A percentile compares a stretch with the other conserved stretches of the same genome.
phyloP scores from a whole-genome alignment of 2,797 vertebrate genomes.

The Thunnus albacares region DNA sequence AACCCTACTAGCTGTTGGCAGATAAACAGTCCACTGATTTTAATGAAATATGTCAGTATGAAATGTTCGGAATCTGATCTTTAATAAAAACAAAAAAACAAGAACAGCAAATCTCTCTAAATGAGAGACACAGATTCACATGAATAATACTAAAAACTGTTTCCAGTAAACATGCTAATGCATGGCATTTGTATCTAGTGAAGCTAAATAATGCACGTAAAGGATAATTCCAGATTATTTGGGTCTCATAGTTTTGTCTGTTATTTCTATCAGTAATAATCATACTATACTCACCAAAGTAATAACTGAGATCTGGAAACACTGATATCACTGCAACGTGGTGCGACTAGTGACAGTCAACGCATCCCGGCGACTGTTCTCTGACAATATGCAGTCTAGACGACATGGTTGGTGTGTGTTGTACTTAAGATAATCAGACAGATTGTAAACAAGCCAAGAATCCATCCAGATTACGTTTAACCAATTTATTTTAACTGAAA shows the following conservation, averaged over 20 bases:
- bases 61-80: neutral
- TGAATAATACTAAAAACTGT: neutral
- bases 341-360: no score
- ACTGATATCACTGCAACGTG: neutral
- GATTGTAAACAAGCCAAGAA: neutral
- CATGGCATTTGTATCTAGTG: neutral
- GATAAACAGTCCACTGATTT: neutral
- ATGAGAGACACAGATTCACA: neutral
- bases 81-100: neutral
- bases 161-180: neutral
- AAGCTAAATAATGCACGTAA: constrained; percentile 4
- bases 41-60: neutral
- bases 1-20: neutral
- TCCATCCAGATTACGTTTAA: neutral
- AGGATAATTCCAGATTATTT: neutral
- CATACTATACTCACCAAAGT: neutral
- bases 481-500: neutral
- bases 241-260: neutral
- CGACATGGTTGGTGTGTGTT: neutral
- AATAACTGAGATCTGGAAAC: constrained; percentile 1
- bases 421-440: neutral
- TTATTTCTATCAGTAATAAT: neutral
- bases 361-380: no score
- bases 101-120: neutral
- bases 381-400: no score